Conservation (phyloP, 2,113 vertebrate species). For the Epinephelus lanceolatus region DNA sequence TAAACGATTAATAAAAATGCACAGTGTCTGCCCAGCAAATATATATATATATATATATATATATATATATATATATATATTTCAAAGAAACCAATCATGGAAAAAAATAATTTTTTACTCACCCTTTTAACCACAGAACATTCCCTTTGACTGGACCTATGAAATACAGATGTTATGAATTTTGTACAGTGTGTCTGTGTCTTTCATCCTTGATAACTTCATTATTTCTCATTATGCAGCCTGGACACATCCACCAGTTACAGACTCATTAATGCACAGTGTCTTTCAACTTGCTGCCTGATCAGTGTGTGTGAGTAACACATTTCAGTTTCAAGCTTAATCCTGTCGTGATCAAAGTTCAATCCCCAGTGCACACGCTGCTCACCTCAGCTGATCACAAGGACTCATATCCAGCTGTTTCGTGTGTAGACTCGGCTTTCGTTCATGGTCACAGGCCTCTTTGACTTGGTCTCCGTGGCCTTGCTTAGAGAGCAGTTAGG, state of each 20-base stretch:
- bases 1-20: background rate
- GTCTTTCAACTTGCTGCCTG: slow-evolving; percentile 26
- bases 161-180: slow-evolving; percentile 56
- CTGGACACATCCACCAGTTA: slow-evolving; percentile 13
- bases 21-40: slow-evolving; percentile 2
- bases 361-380: slow-evolving; percentile 10
- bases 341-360: slow-evolving; percentile 60
- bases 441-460: slow-evolving; percentile 15
- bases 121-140: slow-evolving; percentile 1
- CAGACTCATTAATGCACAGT: slow-evolving; percentile 44
- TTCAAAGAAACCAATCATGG: background rate
- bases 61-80: too few species aligned
- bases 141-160: slow-evolving; percentile 30
- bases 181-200: background rate
- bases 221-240: slow-evolving; percentile 31
- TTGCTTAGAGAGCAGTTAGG: slow-evolving; percentile 33
- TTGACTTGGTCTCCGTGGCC: slow-evolving; percentile 25
- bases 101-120: background rate
- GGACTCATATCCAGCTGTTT: slow-evolving; percentile 36
- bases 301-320: slow-evolving; percentile 24
- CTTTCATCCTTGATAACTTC: slow-evolving; percentile 8
- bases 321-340: slow-evolving; percentile 22
- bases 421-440: slow-evolving; percentile 8
- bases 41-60: too few species aligned
- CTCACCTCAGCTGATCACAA: slow-evolving; percentile 26